Evolutionary conservation across 2,888 invertebrate species (phyloP), one percentile per base, ranked within the genome.

Genomic region (Linhomoeus sp.): DNA sequence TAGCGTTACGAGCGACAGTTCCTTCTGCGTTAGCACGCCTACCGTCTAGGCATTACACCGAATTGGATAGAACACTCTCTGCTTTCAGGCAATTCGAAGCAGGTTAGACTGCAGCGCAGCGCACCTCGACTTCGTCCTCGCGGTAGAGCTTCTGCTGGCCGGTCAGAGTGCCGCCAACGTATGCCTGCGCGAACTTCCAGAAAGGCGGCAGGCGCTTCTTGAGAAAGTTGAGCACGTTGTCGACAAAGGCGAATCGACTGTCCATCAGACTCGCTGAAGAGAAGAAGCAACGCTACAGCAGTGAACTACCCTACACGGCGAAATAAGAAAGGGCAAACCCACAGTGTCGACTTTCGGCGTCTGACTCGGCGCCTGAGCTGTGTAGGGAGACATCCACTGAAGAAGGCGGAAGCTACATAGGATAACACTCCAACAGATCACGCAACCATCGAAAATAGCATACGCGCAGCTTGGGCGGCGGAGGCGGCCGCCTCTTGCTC

Each of bases 151-250:
- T 47, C 15, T 41, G 25, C 52, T 79, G 77, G 0, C 80, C 77
- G 56, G 79, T 77, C 47, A 88, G 69, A 62, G 86, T 82, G 9
- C 83, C 84, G 3, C 80, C 80, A 67, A 90, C 88, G 72, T 94
- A 94, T 37, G 85, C 78, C 60, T 87, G 79, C 0, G 92, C 90
- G 1, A 97, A 75, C 63, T 86, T 82, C 90, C 90, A 94, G 58
- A 97, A 75, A 66, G 90, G 85, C 33, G 85, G 83, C 62, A 92
- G 75, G 52, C 79, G 76, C 48, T 77, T 76, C 1, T 77, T 75
- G 38, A 85, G 74, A 50, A 80, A 73, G 47, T 78, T 77, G 51
- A 80, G 79, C 33, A 84, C 70, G 59, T 80, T 80, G 62, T 85
- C 82, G 45, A 81, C 75, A 62, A 82, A 85, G 48, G 77, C 68